Percentiles rank a stretch among this genome's conserved stretches.
Evolutionary conservation across 2,888 invertebrate species (phyloP).

Genomic region (Sturmia bella): DNA sequence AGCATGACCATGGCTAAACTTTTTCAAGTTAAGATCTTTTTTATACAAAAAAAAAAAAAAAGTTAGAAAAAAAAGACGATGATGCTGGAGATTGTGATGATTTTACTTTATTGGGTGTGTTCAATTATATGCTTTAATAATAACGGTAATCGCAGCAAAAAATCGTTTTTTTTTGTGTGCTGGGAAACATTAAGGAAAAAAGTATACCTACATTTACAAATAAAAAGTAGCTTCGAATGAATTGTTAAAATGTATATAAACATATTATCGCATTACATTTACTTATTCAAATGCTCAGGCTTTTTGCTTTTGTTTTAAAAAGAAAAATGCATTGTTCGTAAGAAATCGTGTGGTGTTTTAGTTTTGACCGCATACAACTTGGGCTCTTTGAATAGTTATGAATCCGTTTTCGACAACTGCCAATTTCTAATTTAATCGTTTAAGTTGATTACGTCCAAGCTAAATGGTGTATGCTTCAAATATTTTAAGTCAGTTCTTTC

Average conservation of each 20-base stretch:
- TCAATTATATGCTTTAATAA: conserved; percentile 72
- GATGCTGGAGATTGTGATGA: conserved; percentile 66
- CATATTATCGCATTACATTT: conserved; percentile 20
- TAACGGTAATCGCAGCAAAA: conserved; percentile 70
- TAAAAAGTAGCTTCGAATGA: conserved; percentile 22
- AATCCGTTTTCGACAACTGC: background rate
- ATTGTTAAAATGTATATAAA: conserved; percentile 7
- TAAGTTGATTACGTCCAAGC: too few species aligned
- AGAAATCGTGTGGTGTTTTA: background rate
- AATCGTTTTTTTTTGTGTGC: conserved; percentile 23
- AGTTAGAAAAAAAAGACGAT: conserved; percentile 48
- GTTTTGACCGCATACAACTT: background rate
- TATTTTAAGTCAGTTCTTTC: too few species aligned
- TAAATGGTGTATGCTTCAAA: too few species aligned
- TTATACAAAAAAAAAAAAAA: conserved; percentile 21
- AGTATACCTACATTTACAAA: conserved; percentile 3
- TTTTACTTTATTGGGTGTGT: conserved; percentile 72
- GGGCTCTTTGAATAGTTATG: background rate
- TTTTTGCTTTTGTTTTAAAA: conserved; percentile 7
- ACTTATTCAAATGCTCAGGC: conserved; percentile 40
- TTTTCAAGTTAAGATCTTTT: conserved; percentile 67
- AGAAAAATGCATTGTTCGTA: background rate
- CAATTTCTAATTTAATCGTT: too few species aligned
- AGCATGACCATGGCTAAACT: conserved; percentile 67
- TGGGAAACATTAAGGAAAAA: conserved; percentile 42